Evolutionary conservation across 1,140 invertebrate species (phyloP).

Genomic region (Rhagoletis zephyria): DNA sequence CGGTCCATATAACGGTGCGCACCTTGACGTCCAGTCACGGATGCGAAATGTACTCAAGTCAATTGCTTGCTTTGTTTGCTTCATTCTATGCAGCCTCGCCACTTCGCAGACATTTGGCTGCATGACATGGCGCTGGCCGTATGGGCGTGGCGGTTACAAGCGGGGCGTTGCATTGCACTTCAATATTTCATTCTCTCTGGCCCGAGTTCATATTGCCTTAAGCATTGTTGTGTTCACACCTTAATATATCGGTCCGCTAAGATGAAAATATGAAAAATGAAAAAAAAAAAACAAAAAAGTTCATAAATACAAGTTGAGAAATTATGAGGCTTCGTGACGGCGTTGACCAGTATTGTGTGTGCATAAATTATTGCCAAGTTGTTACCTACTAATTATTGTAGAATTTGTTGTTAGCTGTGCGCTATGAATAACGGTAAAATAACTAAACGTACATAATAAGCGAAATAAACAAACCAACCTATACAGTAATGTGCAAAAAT

Average conservation of each 20-base stretch:
- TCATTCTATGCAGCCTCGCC: background rate
- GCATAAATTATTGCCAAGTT: constrained; percentile 38
- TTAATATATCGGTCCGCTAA: background rate
- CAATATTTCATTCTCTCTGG: background rate
- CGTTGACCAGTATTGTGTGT: constrained; percentile 1
- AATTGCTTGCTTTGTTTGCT: background rate
- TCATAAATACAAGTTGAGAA: background rate
- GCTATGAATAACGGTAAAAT: constrained; percentile 7
- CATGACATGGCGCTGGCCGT: background rate
- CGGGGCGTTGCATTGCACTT: background rate
- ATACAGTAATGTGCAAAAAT: background rate
- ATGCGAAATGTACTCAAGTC: background rate
- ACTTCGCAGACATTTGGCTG: background rate
- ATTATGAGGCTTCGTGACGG: background rate
- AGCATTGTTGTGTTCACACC: background rate
- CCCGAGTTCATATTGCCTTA: background rate
- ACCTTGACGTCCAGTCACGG: background rate
- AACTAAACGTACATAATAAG: background rate
- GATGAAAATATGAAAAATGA: background rate
- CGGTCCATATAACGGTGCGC: background rate
- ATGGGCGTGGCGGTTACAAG: background rate
- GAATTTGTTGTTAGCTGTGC: background rate
- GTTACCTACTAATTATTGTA: constrained; percentile 25
- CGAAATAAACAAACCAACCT: background rate
- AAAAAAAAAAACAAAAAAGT: background rate